Evolutionary conservation across 2,888 invertebrate genomes (phyloP).

Genomic region (Drosophila fulvimacula): DNA sequence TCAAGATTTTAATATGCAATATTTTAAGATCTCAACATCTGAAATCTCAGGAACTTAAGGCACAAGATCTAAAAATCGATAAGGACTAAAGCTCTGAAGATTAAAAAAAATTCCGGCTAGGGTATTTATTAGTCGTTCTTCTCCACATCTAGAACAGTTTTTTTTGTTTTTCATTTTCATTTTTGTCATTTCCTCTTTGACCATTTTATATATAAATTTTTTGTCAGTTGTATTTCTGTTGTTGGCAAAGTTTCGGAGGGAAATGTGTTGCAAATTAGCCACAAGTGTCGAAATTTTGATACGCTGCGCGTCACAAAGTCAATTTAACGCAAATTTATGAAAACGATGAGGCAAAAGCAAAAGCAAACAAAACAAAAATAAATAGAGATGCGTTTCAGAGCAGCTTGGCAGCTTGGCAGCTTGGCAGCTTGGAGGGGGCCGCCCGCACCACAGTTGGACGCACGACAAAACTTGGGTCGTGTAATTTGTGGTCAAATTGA

Average conservation of each 20-base stretch:
- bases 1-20: neutral
- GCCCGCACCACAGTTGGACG: too few species aligned
- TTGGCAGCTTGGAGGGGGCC: too few species aligned
- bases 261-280: constrained; percentile 75
- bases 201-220: constrained; percentile 21
- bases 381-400: constrained; percentile 16
- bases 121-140: neutral
- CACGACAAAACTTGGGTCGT: constrained; percentile 28
- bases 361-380: constrained; percentile 8
- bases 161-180: constrained; percentile 40
- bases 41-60: neutral
- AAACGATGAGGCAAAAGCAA: constrained; percentile 34
- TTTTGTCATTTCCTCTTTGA: constrained; percentile 67
- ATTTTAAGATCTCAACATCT: neutral
- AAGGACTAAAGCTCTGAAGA: too few species aligned
- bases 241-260: constrained; percentile 45
- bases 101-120: neutral
- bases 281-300: constrained; percentile 62
- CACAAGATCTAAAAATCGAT: neutral
- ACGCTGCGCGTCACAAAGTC: constrained; percentile 49
- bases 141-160: neutral
- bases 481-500: constrained; percentile 72
- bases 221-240: constrained; percentile 25
- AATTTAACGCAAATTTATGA: constrained; percentile 68
- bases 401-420: neutral